These are phyloP conservation scores for Cepaea hortensis DNA, from an alignment of 2,888 invertebrate genomes.

Conservation along the genomic window DNA sequence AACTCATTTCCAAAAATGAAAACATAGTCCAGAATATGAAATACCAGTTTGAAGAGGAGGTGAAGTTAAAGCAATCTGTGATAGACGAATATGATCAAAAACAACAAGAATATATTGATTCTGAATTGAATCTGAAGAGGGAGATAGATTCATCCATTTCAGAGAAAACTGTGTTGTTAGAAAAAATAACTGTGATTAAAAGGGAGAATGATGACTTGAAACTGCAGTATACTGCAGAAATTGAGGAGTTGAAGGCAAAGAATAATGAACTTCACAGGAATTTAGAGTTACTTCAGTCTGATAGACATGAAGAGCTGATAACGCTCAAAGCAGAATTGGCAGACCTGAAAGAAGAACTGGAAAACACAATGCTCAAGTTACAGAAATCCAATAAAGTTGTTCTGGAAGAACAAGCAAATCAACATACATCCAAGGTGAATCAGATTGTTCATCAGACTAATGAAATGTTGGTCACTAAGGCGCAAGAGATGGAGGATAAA, in stretches of 20 bases:
- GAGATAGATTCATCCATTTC: slow-evolving; percentile 51
- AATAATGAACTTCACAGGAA: slow-evolving; percentile 55
- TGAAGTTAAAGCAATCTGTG: slow-evolving; percentile 57
- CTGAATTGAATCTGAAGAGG: slow-evolving; percentile 58
- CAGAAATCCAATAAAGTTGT: slow-evolving; percentile 60
- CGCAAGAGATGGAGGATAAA: slow-evolving; percentile 70
- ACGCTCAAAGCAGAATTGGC: slow-evolving; percentile 45
- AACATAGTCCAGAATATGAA: slow-evolving; percentile 53
- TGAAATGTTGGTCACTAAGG: slow-evolving; percentile 69
- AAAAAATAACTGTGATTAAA: slow-evolving; percentile 40
- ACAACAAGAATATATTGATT: slow-evolving; percentile 51
- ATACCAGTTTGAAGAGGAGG: slow-evolving; percentile 49
- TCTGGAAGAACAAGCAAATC: slow-evolving; percentile 63
- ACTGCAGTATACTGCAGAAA: slow-evolving; percentile 49
- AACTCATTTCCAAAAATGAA: slow-evolving; percentile 51
- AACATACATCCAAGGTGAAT: slow-evolving; percentile 69
- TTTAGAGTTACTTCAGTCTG: slow-evolving; percentile 55
- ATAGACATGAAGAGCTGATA: slow-evolving; percentile 56
- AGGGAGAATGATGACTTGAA: slow-evolving; percentile 44
- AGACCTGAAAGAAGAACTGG: slow-evolving; percentile 38
- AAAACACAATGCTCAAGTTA: slow-evolving; percentile 50
- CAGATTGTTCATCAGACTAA: slow-evolving; percentile 71
- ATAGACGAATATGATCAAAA: slow-evolving; percentile 59
- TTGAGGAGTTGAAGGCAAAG: slow-evolving; percentile 51
- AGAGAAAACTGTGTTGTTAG: slow-evolving; percentile 51